These are phyloP conservation scores for Syngnathus floridae DNA, from an alignment of 2,113 vertebrate species.

Conservation along the genomic window DNA sequence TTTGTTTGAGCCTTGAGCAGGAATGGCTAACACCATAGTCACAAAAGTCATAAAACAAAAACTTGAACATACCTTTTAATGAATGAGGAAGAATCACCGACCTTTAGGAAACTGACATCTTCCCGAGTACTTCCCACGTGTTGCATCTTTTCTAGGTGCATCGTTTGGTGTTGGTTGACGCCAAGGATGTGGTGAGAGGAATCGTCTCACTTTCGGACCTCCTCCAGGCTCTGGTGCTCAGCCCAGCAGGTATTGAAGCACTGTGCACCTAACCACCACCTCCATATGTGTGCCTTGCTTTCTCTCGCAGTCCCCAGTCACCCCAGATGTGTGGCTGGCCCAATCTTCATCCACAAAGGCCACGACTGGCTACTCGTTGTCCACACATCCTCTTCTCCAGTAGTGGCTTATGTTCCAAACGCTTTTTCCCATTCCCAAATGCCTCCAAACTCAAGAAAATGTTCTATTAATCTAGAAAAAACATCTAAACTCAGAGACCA, in stretches of 20 bases:
- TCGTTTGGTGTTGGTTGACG: slow-evolving; percentile 89
- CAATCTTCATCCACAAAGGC: slow-evolving; percentile 11
- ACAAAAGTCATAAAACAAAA: too few species aligned
- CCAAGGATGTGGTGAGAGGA: slow-evolving; percentile 77
- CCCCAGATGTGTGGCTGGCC: not conserved
- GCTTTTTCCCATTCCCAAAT: not conserved
- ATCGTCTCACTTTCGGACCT: slow-evolving; percentile 95
- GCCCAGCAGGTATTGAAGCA: slow-evolving; percentile 92
- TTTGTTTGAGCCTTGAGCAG: too few species aligned
- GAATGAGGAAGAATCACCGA: too few species aligned
- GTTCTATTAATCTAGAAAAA: not conserved
- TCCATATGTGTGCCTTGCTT: slow-evolving; percentile 13
- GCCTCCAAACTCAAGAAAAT: not conserved
- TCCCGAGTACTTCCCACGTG: too few species aligned
- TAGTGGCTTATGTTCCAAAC: not conserved
- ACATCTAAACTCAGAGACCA: not conserved
- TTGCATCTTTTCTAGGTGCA: slow-evolving; percentile 72
- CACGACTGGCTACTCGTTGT: slow-evolving; percentile 17
- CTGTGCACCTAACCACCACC: slow-evolving; percentile 75
- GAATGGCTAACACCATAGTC: too few species aligned
- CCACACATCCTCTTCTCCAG: not conserved
- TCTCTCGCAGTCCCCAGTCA: slow-evolving; percentile 3
- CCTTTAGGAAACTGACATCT: too few species aligned
- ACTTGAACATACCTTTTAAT: too few species aligned
- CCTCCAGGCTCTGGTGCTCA: slow-evolving; percentile 91